Base-by-base conservation (phyloP, 1,140 invertebrate species). In the Drosophila biarmipes region DNA sequence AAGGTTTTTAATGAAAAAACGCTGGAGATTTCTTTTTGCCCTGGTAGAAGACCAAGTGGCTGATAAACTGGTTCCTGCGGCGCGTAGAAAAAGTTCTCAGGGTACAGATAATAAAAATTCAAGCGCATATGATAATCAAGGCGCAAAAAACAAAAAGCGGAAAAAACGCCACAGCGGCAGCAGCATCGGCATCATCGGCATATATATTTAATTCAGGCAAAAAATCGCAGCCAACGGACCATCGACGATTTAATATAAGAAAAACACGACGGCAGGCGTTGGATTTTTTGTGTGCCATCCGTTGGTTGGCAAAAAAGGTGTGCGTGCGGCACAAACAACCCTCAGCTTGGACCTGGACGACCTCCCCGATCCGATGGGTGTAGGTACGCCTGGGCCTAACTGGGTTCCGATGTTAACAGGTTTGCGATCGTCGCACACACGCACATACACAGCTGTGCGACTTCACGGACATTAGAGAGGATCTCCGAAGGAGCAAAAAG, bases 61-160 rank as follows among this genome's bases (percentile, higher is more conserved):
- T 79, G 86, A 73, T 79, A 81, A 91, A 91, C 90, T 91, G 90
- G 90, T 91, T 90, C 80, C 67, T 73, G 77, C 53, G 54, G 74
- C 67, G 80, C 77, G 86, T 81, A 86, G 73, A 78, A 91, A 91
- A 91, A 90, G 90, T 91, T 91, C 90, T 91, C 90, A 91, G 89
- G 89, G 89, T 91, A 90, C 82, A 84, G 84, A 90, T 90, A 90
- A 90, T 90, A 90, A 90, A 90, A 90, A 90, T 90, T 89, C 89
- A 90, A 90, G 82, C 87, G 89, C 79, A 78, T 84, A 89, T 90
- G 87, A 90, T 90, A 90, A 90, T 90, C 87, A 90, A 89, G 77
- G 78, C 37, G 58, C 58, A 68, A 73, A 74, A 73, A 86, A 78
- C 38, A 78, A 77, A 67, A 80, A 73, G 46, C 37, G 71, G 76